phyloP scores from a whole-genome alignment of 2,888 invertebrate genomes.

The Steromphala cineraria region DNA sequence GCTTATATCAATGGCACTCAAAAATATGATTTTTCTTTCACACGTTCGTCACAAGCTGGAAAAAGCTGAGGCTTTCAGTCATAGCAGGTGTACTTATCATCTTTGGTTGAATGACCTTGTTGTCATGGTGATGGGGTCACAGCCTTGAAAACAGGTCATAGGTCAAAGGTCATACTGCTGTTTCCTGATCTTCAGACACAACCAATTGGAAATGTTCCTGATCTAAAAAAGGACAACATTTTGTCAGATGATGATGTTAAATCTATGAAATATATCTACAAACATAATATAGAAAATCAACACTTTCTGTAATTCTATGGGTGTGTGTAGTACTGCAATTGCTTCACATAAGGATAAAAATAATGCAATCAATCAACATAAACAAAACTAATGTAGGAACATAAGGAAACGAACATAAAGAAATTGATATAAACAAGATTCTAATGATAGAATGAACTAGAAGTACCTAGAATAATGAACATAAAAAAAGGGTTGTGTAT shows the following conservation, averaged over 20 bases:
- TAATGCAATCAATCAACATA: too few species aligned
- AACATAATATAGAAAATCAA: background rate
- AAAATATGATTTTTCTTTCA: too few species aligned
- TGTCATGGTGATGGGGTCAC: slow-evolving; percentile 17
- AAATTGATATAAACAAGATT: too few species aligned
- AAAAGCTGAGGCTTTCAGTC: background rate
- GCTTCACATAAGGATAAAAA: too few species aligned
- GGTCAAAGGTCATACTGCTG: slow-evolving; percentile 75
- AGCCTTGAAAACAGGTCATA: slow-evolving; percentile 13
- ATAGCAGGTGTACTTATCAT: slow-evolving; percentile 8
- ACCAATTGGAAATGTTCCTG: slow-evolving; percentile 82
- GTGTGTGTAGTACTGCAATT: background rate
- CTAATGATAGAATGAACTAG: too few species aligned
- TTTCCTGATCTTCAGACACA: slow-evolving; percentile 80
- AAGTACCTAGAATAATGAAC: too few species aligned
- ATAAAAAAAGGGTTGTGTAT: too few species aligned
- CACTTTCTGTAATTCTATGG: background rate
- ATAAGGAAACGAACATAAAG: too few species aligned
- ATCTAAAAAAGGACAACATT: slow-evolving; percentile 76
- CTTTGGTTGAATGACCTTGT: slow-evolving; percentile 20
- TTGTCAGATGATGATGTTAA: background rate
- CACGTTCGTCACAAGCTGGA: too few species aligned
- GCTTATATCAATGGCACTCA: too few species aligned
- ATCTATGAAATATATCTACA: background rate
- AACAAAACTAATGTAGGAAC: too few species aligned